Conservation (phyloP, 2,113 vertebrate genomes). For the Halcyon senegalensis region DNA sequence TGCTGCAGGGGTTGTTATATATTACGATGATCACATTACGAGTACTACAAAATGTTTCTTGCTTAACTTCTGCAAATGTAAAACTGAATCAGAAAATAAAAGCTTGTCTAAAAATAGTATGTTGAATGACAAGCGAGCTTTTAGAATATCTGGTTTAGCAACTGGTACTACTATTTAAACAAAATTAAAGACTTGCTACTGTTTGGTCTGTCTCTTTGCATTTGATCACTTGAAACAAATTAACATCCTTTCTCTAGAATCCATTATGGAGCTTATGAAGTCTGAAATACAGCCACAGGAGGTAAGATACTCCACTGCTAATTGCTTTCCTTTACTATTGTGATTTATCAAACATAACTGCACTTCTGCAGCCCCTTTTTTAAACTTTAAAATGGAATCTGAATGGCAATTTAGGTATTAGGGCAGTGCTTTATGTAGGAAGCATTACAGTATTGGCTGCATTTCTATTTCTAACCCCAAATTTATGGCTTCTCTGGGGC, state of each 20-base stretch:
- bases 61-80: neutral
- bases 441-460: neutral
- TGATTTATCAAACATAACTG: neutral
- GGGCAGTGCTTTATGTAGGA: neutral
- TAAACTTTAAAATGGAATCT: neutral
- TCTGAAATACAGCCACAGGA: conserved; percentile 82
- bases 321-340: neutral
- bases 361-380: neutral
- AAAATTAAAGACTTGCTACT: neutral
- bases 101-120: neutral
- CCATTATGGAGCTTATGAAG: conserved; percentile 72
- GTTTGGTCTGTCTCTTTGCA: neutral
- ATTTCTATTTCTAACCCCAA: neutral
- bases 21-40: neutral
- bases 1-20: neutral
- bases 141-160: neutral
- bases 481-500: neutral
- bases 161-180: neutral
- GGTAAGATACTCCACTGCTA: conserved; percentile 75
- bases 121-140: neutral
- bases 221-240: conserved; percentile 42
- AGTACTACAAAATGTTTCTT: neutral
- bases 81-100: neutral
- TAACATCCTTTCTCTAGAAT: conserved; percentile 69
- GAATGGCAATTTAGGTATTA: neutral